phyloP scores from a whole-genome alignment of 2,888 invertebrate species.

The Bembecia ichneumoniformis region DNA sequence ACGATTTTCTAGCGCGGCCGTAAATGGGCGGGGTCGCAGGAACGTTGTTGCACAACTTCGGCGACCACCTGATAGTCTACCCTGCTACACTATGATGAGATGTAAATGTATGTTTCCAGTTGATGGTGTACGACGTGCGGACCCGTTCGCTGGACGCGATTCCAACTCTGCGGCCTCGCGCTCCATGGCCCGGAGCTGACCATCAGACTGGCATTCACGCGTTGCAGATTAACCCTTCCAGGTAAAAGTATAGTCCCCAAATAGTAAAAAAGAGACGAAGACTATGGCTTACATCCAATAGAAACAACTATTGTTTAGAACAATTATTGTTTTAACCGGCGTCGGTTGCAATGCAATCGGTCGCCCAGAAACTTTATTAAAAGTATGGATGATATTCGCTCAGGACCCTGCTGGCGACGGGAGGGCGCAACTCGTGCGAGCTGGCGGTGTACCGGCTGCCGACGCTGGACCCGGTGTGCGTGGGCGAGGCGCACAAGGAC shows the following conservation, averaged over 20 bases:
- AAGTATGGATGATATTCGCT: too few species aligned
- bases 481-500: constrained; percentile 94
- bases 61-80: too few species aligned
- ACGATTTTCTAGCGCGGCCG: too few species aligned
- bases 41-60: too few species aligned
- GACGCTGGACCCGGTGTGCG: constrained; percentile 94
- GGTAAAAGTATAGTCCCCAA: constrained; percentile 38
- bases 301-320: too few species aligned
- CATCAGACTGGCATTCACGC: constrained; percentile 93
- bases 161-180: constrained; percentile 81
- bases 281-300: too few species aligned
- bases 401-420: constrained; percentile 88
- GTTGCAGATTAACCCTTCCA: constrained; percentile 93
- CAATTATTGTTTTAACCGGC: too few species aligned
- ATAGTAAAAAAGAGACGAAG: too few species aligned
- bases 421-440: constrained; percentile 92
- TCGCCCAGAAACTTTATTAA: too few species aligned
- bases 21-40: too few species aligned
- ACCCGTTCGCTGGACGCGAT: constrained; percentile 90
- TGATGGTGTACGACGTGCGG: constrained; percentile 93
- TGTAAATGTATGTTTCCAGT: constrained; percentile 40
- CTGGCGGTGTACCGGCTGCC: constrained; percentile 90
- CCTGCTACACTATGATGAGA: too few species aligned
- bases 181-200: constrained; percentile 69
- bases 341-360: too few species aligned